Percentiles rank a stretch among this genome's conserved stretches.
These are phyloP conservation scores for Hydrocynus forskahlii DNA, from an alignment of 2,797 vertebrate species.

Conservation along the genomic window DNA sequence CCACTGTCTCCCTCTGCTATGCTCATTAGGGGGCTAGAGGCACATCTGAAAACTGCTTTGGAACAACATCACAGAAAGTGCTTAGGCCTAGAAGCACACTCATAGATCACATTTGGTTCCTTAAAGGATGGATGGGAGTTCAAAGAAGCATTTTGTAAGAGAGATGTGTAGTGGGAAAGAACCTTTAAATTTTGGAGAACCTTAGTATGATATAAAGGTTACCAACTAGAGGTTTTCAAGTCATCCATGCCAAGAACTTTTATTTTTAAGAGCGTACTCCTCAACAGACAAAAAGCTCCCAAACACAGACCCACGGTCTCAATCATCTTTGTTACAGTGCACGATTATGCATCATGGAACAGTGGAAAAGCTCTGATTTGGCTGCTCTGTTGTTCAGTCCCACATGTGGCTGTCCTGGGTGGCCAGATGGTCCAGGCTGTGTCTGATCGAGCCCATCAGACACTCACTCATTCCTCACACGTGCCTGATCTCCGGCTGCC, in stretches of 20 bases:
- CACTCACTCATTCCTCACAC: constrained; percentile 24
- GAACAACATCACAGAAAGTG: neutral
- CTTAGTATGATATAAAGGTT: no score
- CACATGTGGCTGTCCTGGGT: neutral
- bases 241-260: neutral
- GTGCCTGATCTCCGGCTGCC: constrained; percentile 20
- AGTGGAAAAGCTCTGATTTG: neutral
- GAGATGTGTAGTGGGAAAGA: no score
- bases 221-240: no score
- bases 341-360: neutral
- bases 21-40: neutral
- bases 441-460: constrained; percentile 6
- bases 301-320: neutral
- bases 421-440: constrained; percentile 5
- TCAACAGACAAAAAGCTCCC: neutral
- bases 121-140: no score
- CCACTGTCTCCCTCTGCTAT: neutral
- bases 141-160: no score
- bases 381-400: constrained; percentile 10
- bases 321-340: neutral
- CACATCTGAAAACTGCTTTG: neutral
- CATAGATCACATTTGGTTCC: no score
- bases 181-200: no score
- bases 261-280: neutral
- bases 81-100: neutral